Percentiles rank a stretch among this genome's conserved stretches.
Conservation (phyloP, 2,888 invertebrate genomes). For the Leptinotarsa tumamoca region DNA sequence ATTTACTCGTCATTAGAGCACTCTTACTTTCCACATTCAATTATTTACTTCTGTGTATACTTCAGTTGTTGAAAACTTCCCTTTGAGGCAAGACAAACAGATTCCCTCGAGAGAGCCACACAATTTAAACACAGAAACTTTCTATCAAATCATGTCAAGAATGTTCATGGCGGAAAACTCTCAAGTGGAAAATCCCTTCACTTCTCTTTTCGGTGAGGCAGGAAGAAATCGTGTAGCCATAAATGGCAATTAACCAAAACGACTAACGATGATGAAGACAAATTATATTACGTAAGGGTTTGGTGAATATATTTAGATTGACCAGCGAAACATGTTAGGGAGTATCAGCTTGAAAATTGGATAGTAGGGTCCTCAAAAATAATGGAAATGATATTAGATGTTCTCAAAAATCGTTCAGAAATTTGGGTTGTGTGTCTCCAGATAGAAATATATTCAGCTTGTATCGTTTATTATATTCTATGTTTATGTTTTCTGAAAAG, state of each 20-base stretch:
- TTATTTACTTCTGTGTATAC: conserved; percentile 6
- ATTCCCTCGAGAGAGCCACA: not conserved
- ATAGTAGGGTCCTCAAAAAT: no score
- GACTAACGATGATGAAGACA: not conserved
- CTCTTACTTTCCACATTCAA: conserved; percentile 7
- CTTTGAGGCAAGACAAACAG: conserved; percentile 11
- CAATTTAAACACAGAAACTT: conserved; percentile 13
- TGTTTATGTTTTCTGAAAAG: no score
- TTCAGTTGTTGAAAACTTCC: not conserved
- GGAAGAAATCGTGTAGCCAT: not conserved
- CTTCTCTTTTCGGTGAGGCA: not conserved
- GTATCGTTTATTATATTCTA: no score
- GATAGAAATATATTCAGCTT: no score
- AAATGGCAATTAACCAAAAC: conserved; percentile 15
- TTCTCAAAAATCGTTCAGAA: no score
- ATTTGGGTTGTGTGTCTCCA: no score
- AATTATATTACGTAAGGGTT: not conserved
- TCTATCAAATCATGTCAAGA: conserved; percentile 13
- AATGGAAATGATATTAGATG: no score
- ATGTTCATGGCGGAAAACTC: not conserved
- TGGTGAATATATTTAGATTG: no score
- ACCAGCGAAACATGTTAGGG: no score
- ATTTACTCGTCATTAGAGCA: not conserved
- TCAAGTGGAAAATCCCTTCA: not conserved
- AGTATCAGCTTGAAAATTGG: no score